Evolutionary conservation across 2,113 vertebrate genomes (phyloP), one percentile per base, ranked within the genome.

Genomic region (Trogon melanurus): DNA sequence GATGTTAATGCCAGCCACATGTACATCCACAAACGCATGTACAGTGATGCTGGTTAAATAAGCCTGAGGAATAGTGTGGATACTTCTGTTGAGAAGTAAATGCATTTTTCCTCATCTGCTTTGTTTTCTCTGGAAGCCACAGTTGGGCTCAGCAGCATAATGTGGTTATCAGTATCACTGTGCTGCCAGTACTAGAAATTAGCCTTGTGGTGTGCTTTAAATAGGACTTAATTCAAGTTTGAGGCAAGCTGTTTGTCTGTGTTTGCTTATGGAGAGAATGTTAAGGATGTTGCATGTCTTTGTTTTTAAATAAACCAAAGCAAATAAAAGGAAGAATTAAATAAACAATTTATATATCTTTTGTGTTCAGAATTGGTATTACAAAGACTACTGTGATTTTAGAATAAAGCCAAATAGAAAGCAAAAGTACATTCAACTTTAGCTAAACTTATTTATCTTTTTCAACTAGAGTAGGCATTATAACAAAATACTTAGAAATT

Each of bases 231-330:
- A 88, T 95, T 96, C 85, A 75, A 94, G 88, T 88, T 85, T 82
- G 82, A 96, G 67, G 80, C 85, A 94, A 93, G 76, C 76, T 96
- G 83, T 86, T 94, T 90, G 62, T 74, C 78, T 90, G 67, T 90
- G 69, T 95, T 96, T 95, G 62, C 86, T 92, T 92, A 72, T 91
- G 73, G 70, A 79, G 71, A 85, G 58, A 92, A 76, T 54, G 22
- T 70, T 93, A 60, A 80, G 81, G 85, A 75, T 72, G 62, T 84
- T 93, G 38, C 44, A 32, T 82, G 58, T 14, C 91, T 93, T 80
- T 92, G 84, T 76, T 94, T 96, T 94, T 69, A 93, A 94, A 94
- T 88, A 96, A 93, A 90, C 88, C 53, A 80, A 92, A 93, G 80
- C 61, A 96, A 95, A 93, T 89, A 85, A 81, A 93, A 84, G 60